Evolutionary conservation across 2,888 invertebrate species (phyloP).

Genomic region (Lasiommata megera): DNA sequence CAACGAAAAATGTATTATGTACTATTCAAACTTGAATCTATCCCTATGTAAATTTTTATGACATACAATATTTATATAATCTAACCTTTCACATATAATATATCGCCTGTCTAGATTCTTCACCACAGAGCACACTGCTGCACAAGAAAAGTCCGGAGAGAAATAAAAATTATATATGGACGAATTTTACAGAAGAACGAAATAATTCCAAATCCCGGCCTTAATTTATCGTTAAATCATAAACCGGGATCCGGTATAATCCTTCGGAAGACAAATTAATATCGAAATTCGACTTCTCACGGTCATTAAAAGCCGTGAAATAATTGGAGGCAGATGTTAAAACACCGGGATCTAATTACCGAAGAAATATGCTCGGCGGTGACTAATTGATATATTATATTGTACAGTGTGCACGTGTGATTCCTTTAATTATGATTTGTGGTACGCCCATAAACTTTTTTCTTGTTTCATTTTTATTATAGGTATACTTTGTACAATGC

Average conservation of each 20-base stretch:
- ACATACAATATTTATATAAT: no score
- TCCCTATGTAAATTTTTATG: no score
- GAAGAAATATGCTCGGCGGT: conserved; percentile 42
- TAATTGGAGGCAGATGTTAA: conserved; percentile 46
- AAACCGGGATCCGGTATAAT: conserved; percentile 18
- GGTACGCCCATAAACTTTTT: conserved; percentile 3
- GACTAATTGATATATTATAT: conserved; percentile 39
- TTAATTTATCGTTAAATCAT: neutral
- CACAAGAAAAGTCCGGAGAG: no score
- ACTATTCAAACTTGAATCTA: no score
- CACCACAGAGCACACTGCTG: no score
- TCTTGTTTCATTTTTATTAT: neutral
- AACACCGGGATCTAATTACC: conserved; percentile 42
- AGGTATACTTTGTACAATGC: neutral
- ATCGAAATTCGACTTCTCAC: conserved; percentile 41
- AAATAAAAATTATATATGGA: no score
- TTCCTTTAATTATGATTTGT: conserved; percentile 41
- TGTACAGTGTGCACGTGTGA: conserved; percentile 39
- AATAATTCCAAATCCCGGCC: neutral
- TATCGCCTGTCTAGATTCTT: no score
- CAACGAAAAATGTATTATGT: no score
- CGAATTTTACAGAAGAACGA: no score
- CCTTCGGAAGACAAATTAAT: conserved; percentile 35
- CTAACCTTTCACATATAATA: no score
- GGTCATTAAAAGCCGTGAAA: conserved; percentile 38